A percentile compares a stretch with the other conserved stretches of the same genome.
These are phyloP conservation scores for Coregonus ussuriensis DNA, from an alignment of 2,797 vertebrate species.

Conservation along the genomic window DNA sequence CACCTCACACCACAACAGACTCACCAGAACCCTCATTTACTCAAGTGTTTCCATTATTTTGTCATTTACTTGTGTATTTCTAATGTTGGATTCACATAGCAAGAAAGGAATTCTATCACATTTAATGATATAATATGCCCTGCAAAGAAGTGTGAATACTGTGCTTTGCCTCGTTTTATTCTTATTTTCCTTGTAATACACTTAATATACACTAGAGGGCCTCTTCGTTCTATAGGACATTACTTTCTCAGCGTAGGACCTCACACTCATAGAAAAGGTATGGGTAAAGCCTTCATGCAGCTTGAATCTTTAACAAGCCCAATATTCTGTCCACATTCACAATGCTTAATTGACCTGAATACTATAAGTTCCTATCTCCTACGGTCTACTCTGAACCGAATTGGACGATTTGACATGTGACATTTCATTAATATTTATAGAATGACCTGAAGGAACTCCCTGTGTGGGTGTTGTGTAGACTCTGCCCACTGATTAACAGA, in stretches of 20 bases:
- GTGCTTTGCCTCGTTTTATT: no score
- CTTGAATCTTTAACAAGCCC: neutral
- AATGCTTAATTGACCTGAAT: constrained; percentile 1
- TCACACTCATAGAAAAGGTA: neutral
- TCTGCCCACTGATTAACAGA: neutral
- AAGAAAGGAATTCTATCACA: no score
- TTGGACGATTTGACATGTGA: neutral
- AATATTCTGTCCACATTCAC: neutral
- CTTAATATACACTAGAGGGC: constrained; percentile 60
- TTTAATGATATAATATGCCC: no score
- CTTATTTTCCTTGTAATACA: constrained; percentile 6
- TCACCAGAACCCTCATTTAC: no score
- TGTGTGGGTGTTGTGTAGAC: constrained; percentile 6
- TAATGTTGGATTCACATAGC: no score
- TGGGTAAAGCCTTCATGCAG: neutral
- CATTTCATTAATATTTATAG: neutral
- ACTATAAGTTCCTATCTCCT: neutral
- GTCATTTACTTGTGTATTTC: no score
- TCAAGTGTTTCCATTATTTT: no score
- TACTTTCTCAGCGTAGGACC: neutral
- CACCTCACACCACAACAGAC: no score
- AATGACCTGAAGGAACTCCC: constrained; percentile 2
- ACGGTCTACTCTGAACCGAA: neutral
- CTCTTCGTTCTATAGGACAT: constrained; percentile 20
- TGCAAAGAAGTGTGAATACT: no score